Base-by-base conservation (phyloP, 2,888 invertebrate genomes). In the Thyatira batis region DNA sequence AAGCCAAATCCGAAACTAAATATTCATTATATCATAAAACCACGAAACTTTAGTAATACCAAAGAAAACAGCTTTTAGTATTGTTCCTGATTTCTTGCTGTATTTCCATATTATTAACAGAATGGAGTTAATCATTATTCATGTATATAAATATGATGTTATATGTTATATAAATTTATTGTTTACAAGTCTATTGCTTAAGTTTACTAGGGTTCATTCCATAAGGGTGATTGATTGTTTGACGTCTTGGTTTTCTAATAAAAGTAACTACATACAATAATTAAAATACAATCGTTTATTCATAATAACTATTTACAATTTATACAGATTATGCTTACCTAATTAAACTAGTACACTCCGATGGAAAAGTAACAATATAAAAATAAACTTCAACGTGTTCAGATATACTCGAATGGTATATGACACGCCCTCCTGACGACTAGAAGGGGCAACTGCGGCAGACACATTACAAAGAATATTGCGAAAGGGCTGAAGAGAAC, bases 391-490 rank as follows among this genome's bases (percentile, higher is more conserved):
- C 51, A 49, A 49, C 45, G 46, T 27, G 43, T 72, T 94, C 76
- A 93, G 73, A 94, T 93, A 71, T 94, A 93, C 79, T 94, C 94
- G 68, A 94, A 94, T 5, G 94, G 94, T 80, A 94, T 94, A 80
- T 94, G 93, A 71, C 94, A 94, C 67, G 94, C 92, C 76, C 95
- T 92, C 65, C 95, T 92, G 53, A 95, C 84, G 69, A 95, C 89
- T 70, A 95, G 85, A 67, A 95, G 93, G 55, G 95, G 95, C 73
- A 95, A 85, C 76, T 95, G 95, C 53, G 95, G 95, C 65, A 95
- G 85, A 76, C 94, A 94, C 57, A 95, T 88, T 62, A 95, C 92
- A 76, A 95, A 93, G 70, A 95, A 92, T 69, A 95, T 86, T 59
- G 94, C 92, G 68, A 94, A 88, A 39, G 95, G 95, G 65, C 95